These are phyloP conservation scores for Epinotia brunnichana DNA, from an alignment of 2,888 invertebrate genomes.

Conservation along the genomic window DNA sequence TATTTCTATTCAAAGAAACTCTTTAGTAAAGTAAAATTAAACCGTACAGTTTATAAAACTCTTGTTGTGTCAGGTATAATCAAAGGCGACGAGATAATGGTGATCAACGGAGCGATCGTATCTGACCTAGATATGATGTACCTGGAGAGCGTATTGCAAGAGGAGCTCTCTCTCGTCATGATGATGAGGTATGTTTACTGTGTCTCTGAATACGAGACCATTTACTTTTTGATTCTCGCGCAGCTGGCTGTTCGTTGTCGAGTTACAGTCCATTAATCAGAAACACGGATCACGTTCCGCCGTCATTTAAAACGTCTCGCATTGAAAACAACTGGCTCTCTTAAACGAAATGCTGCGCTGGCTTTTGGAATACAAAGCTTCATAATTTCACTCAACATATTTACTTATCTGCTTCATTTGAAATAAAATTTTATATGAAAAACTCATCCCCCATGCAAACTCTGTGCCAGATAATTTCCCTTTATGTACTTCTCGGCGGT, in stretches of 20 bases:
- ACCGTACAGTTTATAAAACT: slow-evolving; percentile 60
- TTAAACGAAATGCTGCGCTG: slow-evolving; percentile 23
- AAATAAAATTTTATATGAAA: slow-evolving; percentile 15
- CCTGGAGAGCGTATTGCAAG: slow-evolving; percentile 97
- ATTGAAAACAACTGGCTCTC: slow-evolving; percentile 28
- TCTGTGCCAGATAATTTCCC: slow-evolving; percentile 15
- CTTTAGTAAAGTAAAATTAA: slow-evolving; percentile 58
- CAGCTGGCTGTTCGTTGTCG: slow-evolving; percentile 37
- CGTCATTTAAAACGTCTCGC: slow-evolving; percentile 26
- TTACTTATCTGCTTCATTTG: slow-evolving; percentile 5
- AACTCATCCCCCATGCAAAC: slow-evolving; percentile 7
- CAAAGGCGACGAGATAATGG: slow-evolving; percentile 99
- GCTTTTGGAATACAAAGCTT: slow-evolving; percentile 22
- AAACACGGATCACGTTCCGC: slow-evolving; percentile 31
- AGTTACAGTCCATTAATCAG: slow-evolving; percentile 42
- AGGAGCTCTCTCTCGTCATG: slow-evolving; percentile 96
- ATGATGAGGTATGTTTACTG: slow-evolving; percentile 90
- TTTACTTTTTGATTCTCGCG: slow-evolving; percentile 41
- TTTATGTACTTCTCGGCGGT: slow-evolving; percentile 16
- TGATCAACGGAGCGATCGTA: slow-evolving; percentile 98
- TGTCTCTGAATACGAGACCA: slow-evolving; percentile 24
- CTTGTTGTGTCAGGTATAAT: slow-evolving; percentile 91
- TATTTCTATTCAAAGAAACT: slow-evolving; percentile 17
- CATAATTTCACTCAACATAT: slow-evolving; percentile 10
- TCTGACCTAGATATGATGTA: slow-evolving; percentile 99